Conservation (phyloP, 23 tunicate genomes). For the Clavelina lepadiformis region DNA sequence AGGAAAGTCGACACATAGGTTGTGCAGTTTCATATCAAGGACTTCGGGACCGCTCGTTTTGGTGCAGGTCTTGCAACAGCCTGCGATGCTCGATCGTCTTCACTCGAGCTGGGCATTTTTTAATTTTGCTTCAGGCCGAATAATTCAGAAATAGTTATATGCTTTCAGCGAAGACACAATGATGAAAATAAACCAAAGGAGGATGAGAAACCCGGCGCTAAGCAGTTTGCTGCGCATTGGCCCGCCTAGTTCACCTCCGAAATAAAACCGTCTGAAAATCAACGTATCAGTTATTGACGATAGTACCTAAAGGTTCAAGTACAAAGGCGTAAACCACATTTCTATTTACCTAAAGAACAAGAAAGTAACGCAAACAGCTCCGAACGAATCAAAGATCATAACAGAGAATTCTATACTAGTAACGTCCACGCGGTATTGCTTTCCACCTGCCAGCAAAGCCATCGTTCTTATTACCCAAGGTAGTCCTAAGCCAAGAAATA, state of each 20-base stretch:
- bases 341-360: slow-evolving; percentile 31
- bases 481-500: slow-evolving; percentile 54
- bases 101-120: too few relatives aligned
- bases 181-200: slow-evolving; percentile 42
- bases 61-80: too few relatives aligned
- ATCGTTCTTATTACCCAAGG: slow-evolving; percentile 68
- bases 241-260: slow-evolving; percentile 66
- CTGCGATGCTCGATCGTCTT: too few relatives aligned
- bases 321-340: not conserved
- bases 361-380: slow-evolving; percentile 33
- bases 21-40: too few relatives aligned
- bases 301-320: too few relatives aligned
- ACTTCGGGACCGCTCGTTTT: too few relatives aligned
- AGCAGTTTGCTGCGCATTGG: slow-evolving; percentile 15
- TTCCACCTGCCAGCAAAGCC: slow-evolving; percentile 10
- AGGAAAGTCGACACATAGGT: too few relatives aligned
- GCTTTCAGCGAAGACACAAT: slow-evolving; percentile 25
- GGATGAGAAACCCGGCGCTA: slow-evolving; percentile 17
- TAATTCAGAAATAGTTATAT: slow-evolving; percentile 19
- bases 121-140: too few relatives aligned
- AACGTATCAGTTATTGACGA: not conserved
- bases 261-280: slow-evolving; percentile 34
- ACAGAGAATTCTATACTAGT: slow-evolving; percentile 44
- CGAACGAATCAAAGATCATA: slow-evolving; percentile 48
- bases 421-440: slow-evolving; percentile 35